phyloP scores from a whole-genome alignment of 64 coral and sea anemone species.

The Montipora efflorescens region DNA sequence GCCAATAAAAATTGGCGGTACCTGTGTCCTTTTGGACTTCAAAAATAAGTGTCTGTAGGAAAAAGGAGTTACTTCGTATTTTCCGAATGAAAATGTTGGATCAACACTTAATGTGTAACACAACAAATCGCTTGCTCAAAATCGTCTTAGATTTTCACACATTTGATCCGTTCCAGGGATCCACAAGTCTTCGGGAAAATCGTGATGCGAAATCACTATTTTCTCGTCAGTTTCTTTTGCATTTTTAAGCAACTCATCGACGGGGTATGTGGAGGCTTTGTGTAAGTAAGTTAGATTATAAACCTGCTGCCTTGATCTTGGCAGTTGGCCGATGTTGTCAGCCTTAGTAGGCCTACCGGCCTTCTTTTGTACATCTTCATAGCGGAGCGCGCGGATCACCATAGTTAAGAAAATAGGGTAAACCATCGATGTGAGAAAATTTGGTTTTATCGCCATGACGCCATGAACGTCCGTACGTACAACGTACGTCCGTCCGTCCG shows the following conservation, averaged over 20 bases:
- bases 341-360: no score
- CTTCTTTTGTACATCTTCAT: no score
- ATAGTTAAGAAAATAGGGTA: no score
- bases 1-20: slow-evolving; percentile 25
- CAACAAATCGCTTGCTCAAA: slow-evolving; percentile 53
- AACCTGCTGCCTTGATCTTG: slow-evolving; percentile 8
- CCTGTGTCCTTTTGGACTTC: slow-evolving; percentile 46
- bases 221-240: slow-evolving; percentile 41
- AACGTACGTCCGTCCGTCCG: no score
- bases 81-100: slow-evolving; percentile 47
- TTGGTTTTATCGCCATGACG: no score
- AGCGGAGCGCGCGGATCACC: no score
- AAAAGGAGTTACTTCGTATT: slow-evolving; percentile 58
- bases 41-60: slow-evolving; percentile 60
- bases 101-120: slow-evolving; percentile 23
- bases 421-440: no score
- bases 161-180: slow-evolving; percentile 30
- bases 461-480: no score
- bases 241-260: slow-evolving; percentile 52
- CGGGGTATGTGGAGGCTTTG: slow-evolving; percentile 27
- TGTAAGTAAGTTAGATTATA: slow-evolving; percentile 10
- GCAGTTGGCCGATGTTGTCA: background rate
- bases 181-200: no score
- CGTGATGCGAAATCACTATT: no score
- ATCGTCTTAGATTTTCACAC: slow-evolving; percentile 39